Conservation (phyloP, 2,113 vertebrate species). For the Paramisgurnus dabryanus region DNA sequence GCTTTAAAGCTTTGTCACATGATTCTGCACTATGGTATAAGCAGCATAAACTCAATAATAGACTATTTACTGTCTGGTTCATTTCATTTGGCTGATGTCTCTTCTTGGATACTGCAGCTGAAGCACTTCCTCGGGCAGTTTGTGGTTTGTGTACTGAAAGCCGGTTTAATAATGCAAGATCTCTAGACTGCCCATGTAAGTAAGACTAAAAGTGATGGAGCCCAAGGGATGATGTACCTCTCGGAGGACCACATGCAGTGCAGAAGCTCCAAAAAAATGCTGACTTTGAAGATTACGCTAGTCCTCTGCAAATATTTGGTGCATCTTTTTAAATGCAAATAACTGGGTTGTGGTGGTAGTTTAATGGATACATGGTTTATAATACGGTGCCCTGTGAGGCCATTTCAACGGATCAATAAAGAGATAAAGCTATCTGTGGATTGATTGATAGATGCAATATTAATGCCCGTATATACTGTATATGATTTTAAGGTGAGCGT, state of each 20-base stretch:
- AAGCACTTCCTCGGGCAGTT: slow-evolving; percentile 35
- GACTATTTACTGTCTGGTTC: slow-evolving; percentile 40
- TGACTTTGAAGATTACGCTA: background rate
- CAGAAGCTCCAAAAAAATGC: background rate
- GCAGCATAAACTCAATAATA: slow-evolving; percentile 30
- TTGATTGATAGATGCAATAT: slow-evolving; percentile 33
- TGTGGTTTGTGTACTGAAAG: slow-evolving; percentile 42
- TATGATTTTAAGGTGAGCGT: slow-evolving; percentile 10
- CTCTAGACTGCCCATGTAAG: slow-evolving; percentile 47
- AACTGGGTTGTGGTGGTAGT: background rate
- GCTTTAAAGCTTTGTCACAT: background rate
- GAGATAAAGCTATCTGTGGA: slow-evolving; percentile 21
- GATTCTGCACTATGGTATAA: slow-evolving; percentile 1
- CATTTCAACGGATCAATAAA: background rate
- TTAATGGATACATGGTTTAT: background rate
- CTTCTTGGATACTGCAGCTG: slow-evolving; percentile 34
- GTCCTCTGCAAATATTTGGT: background rate
- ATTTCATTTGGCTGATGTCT: slow-evolving; percentile 31
- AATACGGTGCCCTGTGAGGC: background rate
- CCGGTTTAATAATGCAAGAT: slow-evolving; percentile 56
- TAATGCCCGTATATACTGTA: background rate
- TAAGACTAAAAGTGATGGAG: slow-evolving; percentile 52
- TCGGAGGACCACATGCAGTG: background rate
- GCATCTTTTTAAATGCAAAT: background rate
- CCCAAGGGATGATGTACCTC: slow-evolving; percentile 15